Base-by-base conservation (phyloP, 2,797 vertebrate genomes). In the Mallotus villosus region DNA sequence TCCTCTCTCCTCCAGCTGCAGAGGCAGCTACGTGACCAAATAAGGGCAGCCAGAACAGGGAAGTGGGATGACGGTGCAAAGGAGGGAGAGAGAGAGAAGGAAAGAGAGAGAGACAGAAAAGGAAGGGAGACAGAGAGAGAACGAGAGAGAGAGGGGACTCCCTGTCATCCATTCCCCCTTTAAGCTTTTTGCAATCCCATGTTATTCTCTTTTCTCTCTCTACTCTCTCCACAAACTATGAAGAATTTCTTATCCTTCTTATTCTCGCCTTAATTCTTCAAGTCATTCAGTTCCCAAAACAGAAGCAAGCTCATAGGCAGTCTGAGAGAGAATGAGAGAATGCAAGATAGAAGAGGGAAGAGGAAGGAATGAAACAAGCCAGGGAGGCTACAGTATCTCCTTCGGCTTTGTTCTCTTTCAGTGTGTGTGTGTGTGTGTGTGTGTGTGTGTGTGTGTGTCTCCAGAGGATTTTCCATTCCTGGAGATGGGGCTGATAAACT, bases 21-120 rank as follows among this genome's bases (percentile, higher is more conserved):
- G 88, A 80, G 32, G 67, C 90, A 73, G 86, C 75, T 74, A 92
- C 85, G 87, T 93, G 89, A 95, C 96, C 96, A 97, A 96, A 98
- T 94, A 98, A 95, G 97, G 97, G 84, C 89, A 80, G 85, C 75
- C 77, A 77, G 85, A 85, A 83, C 85, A 90, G 86, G 88, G 88
- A 87, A 91, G 88, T 86, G 79, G 78, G 85, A 88, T 70, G 79
- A 83, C 67, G 75, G 78, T 78, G 49, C 67, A 70, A 77, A 76
- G 74, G 24, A 66, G 60, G 62, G 41, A 21, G 68, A 8, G 34
- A 41, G 21, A 62, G 61, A 63, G 17, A n/a, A 27, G 14, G 63
- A 46, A 46, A 46, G n/a, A 58, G 55, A 66, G 51, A 72, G 53
- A 67, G 59, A 67, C 32, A 34, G 32, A 51, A 22, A n/a, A 37